Evolutionary conservation across 1,140 invertebrate species (phyloP).

Genomic region (Leptonema lineaticorne): DNA sequence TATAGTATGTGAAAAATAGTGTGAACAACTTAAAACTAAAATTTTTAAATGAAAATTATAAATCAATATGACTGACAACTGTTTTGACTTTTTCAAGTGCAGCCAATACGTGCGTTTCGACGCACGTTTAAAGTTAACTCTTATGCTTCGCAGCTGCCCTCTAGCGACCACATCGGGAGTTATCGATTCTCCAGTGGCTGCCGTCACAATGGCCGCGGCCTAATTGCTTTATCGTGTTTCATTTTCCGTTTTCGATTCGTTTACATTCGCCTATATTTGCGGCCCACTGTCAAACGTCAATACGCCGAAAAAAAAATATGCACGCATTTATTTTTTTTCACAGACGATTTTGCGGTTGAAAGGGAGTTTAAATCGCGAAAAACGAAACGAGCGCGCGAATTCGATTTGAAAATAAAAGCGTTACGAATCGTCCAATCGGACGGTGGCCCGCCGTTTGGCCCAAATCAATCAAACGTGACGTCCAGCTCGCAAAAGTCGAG

Average conservation of each 20-base stretch:
- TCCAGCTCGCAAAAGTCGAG: too few relatives aligned
- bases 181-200: slow-evolving; percentile 56
- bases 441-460: not conserved
- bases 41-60: too few relatives aligned
- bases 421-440: not conserved
- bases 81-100: too few relatives aligned
- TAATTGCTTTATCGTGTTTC: slow-evolving; percentile 47
- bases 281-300: not conserved
- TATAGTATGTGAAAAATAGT: too few relatives aligned
- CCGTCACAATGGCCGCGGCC: slow-evolving; percentile 45
- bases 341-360: too few relatives aligned
- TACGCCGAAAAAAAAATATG: not conserved
- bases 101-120: slow-evolving; percentile 27
- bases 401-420: too few relatives aligned
- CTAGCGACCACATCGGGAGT: slow-evolving; percentile 56
- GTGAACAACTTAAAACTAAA: too few relatives aligned
- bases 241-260: slow-evolving; percentile 23
- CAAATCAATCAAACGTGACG: too few relatives aligned
- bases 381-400: too few relatives aligned
- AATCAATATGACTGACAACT: too few relatives aligned
- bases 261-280: not conserved
- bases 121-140: slow-evolving; percentile 51
- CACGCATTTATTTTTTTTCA: not conserved
- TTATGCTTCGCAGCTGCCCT: slow-evolving; percentile 54
- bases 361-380: too few relatives aligned